Conservation (phyloP, 2,113 vertebrate species). For the Pachycephala philippinensis region DNA sequence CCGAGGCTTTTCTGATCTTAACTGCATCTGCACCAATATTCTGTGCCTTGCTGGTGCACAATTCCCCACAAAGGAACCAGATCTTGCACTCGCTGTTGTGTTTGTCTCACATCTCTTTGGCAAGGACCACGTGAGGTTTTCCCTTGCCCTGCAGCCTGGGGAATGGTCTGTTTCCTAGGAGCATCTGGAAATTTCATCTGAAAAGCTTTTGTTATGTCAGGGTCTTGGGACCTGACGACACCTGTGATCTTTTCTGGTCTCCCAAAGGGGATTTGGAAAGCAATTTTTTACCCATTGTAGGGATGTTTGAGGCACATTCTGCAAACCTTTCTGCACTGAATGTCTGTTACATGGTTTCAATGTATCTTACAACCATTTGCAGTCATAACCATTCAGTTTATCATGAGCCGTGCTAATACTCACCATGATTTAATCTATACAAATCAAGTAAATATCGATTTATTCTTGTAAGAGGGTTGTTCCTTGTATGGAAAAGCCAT, state of each 20-base stretch:
- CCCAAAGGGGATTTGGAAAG: background rate
- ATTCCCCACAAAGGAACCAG: background rate
- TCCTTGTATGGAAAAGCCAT: background rate
- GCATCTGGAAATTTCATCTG: background rate
- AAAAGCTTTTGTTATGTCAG: background rate
- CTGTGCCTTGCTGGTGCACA: background rate
- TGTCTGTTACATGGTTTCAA: background rate
- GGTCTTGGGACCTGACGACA: background rate
- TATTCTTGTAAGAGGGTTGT: background rate
- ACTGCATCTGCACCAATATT: background rate
- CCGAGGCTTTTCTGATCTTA: background rate
- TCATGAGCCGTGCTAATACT: background rate
- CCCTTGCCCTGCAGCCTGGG: background rate
- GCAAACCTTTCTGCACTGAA: background rate
- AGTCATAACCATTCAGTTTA: background rate
- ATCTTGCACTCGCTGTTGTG: rapidly evolving
- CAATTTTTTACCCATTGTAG: background rate
- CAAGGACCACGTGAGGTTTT: background rate
- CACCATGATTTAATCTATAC: background rate
- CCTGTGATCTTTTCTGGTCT: background rate
- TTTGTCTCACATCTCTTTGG: background rate
- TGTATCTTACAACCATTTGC: background rate
- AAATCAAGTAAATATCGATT: background rate
- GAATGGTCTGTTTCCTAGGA: background rate
- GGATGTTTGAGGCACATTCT: background rate